phyloP scores from a whole-genome alignment of 2,797 vertebrate genomes.

The Scomberomorus guttatus region DNA sequence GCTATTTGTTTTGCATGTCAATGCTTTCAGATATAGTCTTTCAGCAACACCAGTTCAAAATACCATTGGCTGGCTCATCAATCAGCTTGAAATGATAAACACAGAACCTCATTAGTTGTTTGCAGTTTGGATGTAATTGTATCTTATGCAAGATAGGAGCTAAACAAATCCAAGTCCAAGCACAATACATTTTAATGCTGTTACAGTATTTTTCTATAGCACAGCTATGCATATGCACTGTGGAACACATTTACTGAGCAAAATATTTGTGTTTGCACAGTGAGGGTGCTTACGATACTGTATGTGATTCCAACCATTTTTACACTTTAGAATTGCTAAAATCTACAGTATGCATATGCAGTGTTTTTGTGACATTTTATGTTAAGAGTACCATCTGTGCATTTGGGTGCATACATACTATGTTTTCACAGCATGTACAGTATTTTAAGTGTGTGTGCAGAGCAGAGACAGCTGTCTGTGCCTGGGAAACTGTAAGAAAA shows the following conservation, averaged over 20 bases:
- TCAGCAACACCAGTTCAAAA: conserved; percentile 17
- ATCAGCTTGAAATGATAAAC: conserved; percentile 22
- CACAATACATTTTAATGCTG: neutral
- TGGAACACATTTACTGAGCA: neutral
- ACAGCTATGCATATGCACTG: neutral
- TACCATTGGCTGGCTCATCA: neutral
- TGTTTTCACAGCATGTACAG: neutral
- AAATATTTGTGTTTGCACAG: too few relatives aligned
- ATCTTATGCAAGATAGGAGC: neutral
- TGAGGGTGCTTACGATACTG: too few relatives aligned
- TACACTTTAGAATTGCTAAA: neutral
- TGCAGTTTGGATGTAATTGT: conserved; percentile 17
- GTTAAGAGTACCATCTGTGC: neutral
- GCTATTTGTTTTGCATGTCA: conserved; percentile 19
- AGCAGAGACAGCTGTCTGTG: conserved; percentile 38
- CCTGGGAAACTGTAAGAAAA: conserved; percentile 51
- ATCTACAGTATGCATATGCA: neutral
- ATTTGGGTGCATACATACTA: neutral
- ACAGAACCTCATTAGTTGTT: conserved; percentile 21
- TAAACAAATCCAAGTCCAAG: neutral
- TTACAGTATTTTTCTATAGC: conserved; percentile 1
- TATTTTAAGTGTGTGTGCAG: conserved; percentile 29
- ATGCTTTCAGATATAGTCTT: conserved; percentile 17
- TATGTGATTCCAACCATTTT: neutral
- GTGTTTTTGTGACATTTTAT: neutral